These are phyloP conservation scores for Prosopocoilus inquinatus DNA, from an alignment of 2,888 invertebrate species.

Conservation along the genomic window DNA sequence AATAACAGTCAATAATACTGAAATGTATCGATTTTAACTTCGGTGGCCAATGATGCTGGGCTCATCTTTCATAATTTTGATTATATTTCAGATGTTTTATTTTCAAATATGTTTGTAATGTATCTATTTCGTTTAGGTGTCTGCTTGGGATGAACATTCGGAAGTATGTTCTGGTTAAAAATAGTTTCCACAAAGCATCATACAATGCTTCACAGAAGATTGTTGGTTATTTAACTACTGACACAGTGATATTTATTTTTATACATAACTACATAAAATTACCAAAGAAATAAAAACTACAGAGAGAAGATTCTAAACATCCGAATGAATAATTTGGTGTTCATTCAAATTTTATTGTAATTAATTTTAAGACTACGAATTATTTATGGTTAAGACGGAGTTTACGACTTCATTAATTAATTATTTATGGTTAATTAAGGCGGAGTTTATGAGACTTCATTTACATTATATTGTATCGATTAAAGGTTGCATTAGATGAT, in stretches of 20 bases:
- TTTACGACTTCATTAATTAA: too few species aligned
- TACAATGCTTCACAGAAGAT: constrained; percentile 9
- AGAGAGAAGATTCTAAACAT: constrained; percentile 22
- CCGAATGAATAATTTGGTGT: background rate
- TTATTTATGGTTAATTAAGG: too few species aligned
- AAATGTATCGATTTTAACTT: too few species aligned
- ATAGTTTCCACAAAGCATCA: background rate
- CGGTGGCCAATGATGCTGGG: too few species aligned
- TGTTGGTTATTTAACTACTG: constrained; percentile 8
- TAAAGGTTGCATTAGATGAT: background rate
- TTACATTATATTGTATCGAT: background rate
- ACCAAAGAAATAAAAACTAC: constrained; percentile 19
- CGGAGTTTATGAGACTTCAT: background rate
- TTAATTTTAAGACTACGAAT: too few species aligned
- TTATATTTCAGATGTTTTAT: too few species aligned
- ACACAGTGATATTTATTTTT: constrained; percentile 23
- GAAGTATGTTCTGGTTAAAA: constrained; percentile 77
- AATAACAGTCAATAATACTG: too few species aligned
- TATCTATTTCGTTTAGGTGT: constrained; percentile 57
- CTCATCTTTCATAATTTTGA: too few species aligned
- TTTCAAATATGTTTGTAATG: constrained; percentile 5
- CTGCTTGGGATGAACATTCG: constrained; percentile 85
- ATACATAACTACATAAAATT: constrained; percentile 13
- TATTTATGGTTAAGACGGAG: too few species aligned
- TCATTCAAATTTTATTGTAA: background rate